A percentile compares a stretch with the other conserved stretches of the same genome.
These are phyloP conservation scores for Polypedilum pembai DNA, from an alignment of 1,140 invertebrate species.

Conservation along the genomic window DNA sequence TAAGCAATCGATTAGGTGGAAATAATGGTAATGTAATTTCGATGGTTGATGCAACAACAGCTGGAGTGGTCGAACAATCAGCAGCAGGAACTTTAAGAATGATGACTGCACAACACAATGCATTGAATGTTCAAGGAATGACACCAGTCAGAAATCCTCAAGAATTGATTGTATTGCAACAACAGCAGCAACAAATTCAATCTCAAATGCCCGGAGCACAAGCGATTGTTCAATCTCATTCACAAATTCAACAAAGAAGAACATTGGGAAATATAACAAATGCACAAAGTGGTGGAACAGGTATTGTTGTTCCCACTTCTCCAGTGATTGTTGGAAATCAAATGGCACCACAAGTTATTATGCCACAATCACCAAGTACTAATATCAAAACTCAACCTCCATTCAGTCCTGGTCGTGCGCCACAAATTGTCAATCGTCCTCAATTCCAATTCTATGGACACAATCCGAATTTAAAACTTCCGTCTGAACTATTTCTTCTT, in stretches of 20 bases:
- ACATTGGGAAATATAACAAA: constrained; percentile 48
- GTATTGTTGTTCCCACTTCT: neutral
- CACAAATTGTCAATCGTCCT: constrained; percentile 47
- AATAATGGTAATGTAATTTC: constrained; percentile 41
- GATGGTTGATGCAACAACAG: constrained; percentile 37
- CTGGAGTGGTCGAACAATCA: constrained; percentile 49
- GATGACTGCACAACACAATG: constrained; percentile 74
- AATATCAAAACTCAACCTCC: constrained; percentile 32
- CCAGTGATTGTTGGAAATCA: constrained; percentile 34
- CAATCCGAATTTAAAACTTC: constrained; percentile 78
- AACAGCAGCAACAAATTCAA: constrained; percentile 40
- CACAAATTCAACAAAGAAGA: constrained; percentile 38
- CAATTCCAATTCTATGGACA: constrained; percentile 81
- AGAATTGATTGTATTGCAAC: constrained; percentile 41
- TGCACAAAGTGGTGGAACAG: neutral
- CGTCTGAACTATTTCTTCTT: constrained; percentile 77
- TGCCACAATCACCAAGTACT: constrained; percentile 33
- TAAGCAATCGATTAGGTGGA: constrained; percentile 76
- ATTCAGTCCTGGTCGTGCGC: constrained; percentile 42
- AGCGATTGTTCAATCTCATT: constrained; percentile 41
- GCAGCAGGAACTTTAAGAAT: constrained; percentile 63
- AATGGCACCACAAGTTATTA: constrained; percentile 32
- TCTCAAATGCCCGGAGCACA: constrained; percentile 37
- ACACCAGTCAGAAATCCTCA: constrained; percentile 36
- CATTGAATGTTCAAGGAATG: constrained; percentile 38